Percentiles rank a stretch among this genome's conserved stretches.
These are phyloP conservation scores for Pungitius pungitius DNA, from an alignment of 2,113 vertebrate genomes.

Conservation along the genomic window DNA sequence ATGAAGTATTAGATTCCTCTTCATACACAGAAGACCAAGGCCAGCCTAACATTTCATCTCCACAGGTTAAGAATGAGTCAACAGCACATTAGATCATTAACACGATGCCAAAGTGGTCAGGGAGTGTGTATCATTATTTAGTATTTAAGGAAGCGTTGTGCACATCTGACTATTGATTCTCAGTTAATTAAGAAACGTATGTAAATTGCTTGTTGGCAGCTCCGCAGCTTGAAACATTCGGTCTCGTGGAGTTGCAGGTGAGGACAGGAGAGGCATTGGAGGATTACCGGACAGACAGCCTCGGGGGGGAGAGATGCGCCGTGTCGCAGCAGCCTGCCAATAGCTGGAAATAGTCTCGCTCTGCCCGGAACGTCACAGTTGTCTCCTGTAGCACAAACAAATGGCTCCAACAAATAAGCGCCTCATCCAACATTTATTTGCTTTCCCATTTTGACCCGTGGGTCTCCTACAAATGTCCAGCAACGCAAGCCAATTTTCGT, in stretches of 20 bases:
- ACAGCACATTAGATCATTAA: not conserved
- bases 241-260: slow-evolving; percentile 66
- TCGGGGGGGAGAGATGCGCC: slow-evolving; percentile 35
- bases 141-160: slow-evolving; percentile 36
- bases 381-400: slow-evolving; percentile 67
- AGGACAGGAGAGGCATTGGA: slow-evolving; percentile 64
- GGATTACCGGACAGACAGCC: slow-evolving; percentile 62
- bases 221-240: slow-evolving; percentile 38
- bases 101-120: not conserved
- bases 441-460: slow-evolving; percentile 16
- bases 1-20: not conserved
- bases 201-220: slow-evolving; percentile 58
- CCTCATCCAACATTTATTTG: slow-evolving; percentile 50
- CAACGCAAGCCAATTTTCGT: too few species aligned
- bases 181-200: slow-evolving; percentile 50
- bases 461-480: not conserved
- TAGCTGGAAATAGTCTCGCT: slow-evolving; percentile 67
- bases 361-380: slow-evolving; percentile 69
- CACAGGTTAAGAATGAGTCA: slow-evolving; percentile 4
- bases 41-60: slow-evolving; percentile 2
- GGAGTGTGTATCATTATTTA: slow-evolving; percentile 3
- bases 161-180: slow-evolving; percentile 37
- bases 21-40: not conserved
- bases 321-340: slow-evolving; percentile 61
- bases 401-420: slow-evolving; percentile 57